Base-by-base conservation (phyloP, 2,888 invertebrate genomes). In the Aphidius colemani region DNA sequence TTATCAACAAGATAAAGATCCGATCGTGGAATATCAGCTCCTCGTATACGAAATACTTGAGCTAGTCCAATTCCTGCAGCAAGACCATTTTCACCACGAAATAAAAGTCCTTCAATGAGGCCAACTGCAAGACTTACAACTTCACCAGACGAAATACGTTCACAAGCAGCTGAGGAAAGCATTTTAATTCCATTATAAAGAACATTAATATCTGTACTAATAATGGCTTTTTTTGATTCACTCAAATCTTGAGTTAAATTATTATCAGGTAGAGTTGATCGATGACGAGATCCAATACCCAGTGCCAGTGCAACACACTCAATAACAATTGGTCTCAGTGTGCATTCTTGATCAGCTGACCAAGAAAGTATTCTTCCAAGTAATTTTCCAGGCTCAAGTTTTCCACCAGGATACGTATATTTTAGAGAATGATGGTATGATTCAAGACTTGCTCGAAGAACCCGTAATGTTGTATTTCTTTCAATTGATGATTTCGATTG, bases 391-490 rank as follows among this genome's bases (percentile, higher is more conserved):
- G 77, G 76, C 44, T 79, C 77, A 10, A 81, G 65, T 66, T 75
- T 79, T 7, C 80, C 80, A 11, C 75, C 77, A 30, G 80, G 79
- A 69, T 78, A 78, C 8, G 80, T 79, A 63, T 78, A 80, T 53
- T 79, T 79, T 39, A 81, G 67, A 2, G 76, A 76, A 69, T 78
- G 74, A 63, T 75, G 74, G 65, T 81, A 81, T 1, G 79, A 77
- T 60, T 72, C 74, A 7, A 81, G 71, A 6, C 76, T 74, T 1
- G 72, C 71, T 10, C 76, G 68, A 11, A 81, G 69, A 7, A 79
- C 75, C 3, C 73, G 60, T 7, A 81, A 64, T 0, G 79, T 74
- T 8, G 71, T 75, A 64, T 72, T 72, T 43, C 80, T 72, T 55
- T 80, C 78, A 0, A 71, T 61, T 7, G 63, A 63, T 4, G 74